These are phyloP conservation scores for Clarias pachynema DNA, from an alignment of 2,797 vertebrate genomes.

Conservation along the genomic window DNA sequence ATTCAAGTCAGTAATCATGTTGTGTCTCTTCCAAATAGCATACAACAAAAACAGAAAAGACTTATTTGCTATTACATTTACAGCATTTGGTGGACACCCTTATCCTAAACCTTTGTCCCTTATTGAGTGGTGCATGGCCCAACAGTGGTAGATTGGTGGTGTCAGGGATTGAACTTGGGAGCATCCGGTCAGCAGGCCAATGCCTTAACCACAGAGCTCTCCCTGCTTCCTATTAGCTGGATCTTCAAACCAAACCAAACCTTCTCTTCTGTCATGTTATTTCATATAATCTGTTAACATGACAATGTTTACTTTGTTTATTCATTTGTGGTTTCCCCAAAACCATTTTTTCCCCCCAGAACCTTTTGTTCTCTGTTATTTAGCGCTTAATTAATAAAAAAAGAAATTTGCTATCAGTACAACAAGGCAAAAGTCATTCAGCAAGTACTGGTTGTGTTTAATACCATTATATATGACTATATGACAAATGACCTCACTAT, in stretches of 20 bases:
- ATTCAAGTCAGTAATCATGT: background rate
- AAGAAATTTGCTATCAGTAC: background rate
- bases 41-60: background rate
- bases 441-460: background rate
- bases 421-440: background rate
- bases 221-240: background rate
- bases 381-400: background rate
- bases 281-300: slow-evolving; percentile 8
- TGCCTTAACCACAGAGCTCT: too few species aligned
- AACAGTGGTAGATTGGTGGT: too few species aligned
- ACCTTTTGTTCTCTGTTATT: background rate
- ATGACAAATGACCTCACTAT: too few species aligned
- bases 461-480: too few species aligned
- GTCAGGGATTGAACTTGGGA: too few species aligned
- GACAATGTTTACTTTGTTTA: background rate
- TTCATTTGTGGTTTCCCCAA: background rate
- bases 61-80: too few species aligned
- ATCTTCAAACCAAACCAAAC: background rate
- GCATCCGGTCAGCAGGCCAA: too few species aligned
- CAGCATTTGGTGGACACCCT: too few species aligned
- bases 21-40: background rate
- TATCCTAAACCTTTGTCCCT: too few species aligned
- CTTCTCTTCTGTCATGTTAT: background rate
- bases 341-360: background rate
- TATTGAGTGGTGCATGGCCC: too few species aligned